Evolutionary conservation across 2,888 invertebrate genomes (phyloP), one percentile per base, ranked within the genome.

Genomic region (Bruchidius siliquastri): DNA sequence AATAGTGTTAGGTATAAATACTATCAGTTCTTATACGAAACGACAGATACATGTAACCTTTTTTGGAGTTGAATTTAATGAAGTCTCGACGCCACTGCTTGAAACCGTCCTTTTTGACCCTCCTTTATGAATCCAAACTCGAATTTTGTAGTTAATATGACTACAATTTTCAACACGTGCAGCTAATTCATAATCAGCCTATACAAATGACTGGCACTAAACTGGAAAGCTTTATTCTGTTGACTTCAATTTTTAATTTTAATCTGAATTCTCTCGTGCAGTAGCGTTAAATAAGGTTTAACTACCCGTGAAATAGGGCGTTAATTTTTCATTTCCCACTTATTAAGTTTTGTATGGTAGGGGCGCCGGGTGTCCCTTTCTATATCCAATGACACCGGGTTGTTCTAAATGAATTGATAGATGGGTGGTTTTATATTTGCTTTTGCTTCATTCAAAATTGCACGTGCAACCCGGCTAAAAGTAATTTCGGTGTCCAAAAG

Each of bases 271-370:
- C 73, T 69, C 71, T 72, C 74, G 73, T 76, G 77, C 74, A 75
- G 76, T 75, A 75, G 76, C 71, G 73, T 72, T 72, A 75, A 78
- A 78, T 77, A 75, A 75, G 76, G 75, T 76, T 78, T 78, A 78
- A 77, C 78, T 78, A 77, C 76, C 77, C 76, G 77, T 78, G 78
- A 77, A 77, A 76, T 76, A 76, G 74, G 75, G 73, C 72, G 69
- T 78, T 75, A 78, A 77, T 78, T 77, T 76, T 78, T 78, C 74
- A 78, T 67, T 72, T 67, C 75, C 66, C 71, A 69, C 77, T 77
- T 77, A 78, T 78, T 77, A 77, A 74, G 73, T 72, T 18, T 13
- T 49, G 49, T 49, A 49, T 18, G 49, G 18, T 49, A 30, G 49
- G 49, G 49, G 26, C 26, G 26, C 26, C 26, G 8, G 2, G 8